Evolutionary conservation across 2,113 vertebrate genomes (phyloP).

Genomic region (Lethenteron reissneri): DNA sequence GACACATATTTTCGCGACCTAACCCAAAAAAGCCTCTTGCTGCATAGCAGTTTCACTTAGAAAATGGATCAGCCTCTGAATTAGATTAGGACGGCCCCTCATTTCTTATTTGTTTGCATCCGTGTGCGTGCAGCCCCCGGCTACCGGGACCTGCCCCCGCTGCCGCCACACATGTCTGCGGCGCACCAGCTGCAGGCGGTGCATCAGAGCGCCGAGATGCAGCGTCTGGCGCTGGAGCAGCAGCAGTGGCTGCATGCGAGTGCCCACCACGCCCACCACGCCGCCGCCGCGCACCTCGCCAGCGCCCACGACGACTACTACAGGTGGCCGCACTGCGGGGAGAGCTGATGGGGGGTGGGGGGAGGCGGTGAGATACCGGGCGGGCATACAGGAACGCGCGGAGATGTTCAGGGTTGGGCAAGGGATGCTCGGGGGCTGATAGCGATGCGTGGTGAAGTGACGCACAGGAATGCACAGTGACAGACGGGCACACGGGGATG

Average conservation of each 20-base stretch:
- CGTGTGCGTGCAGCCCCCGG: slow-evolving; percentile 37
- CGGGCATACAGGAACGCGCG: accelerated
- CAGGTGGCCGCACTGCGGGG: slow-evolving; percentile 30
- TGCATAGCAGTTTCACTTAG: too few relatives aligned
- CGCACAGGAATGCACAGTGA: neutral
- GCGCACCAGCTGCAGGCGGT: slow-evolving; percentile 96
- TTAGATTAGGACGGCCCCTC: neutral
- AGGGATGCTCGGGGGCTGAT: neutral
- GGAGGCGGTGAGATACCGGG: accelerated
- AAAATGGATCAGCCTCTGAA: neutral
- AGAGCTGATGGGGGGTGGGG: slow-evolving; percentile 2
- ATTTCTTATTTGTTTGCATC: slow-evolving; percentile 11
- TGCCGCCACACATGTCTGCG: slow-evolving; percentile 71
- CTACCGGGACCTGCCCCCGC: slow-evolving; percentile 79
- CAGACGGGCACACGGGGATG: too few relatives aligned
- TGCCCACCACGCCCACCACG: slow-evolving; percentile 52
- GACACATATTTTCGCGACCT: too few relatives aligned
- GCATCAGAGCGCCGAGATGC: slow-evolving; percentile 93
- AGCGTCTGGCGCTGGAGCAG: slow-evolving; percentile 89
- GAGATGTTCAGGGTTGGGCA: neutral
- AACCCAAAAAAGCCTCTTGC: too few relatives aligned
- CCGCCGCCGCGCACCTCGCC: slow-evolving; percentile 74
- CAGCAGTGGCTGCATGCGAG: slow-evolving; percentile 55
- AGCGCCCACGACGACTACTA: slow-evolving; percentile 94
- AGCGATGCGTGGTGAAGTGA: neutral